Evolutionary conservation across 2,113 vertebrate genomes (phyloP).

Genomic region (Myrmecobius fasciatus): DNA sequence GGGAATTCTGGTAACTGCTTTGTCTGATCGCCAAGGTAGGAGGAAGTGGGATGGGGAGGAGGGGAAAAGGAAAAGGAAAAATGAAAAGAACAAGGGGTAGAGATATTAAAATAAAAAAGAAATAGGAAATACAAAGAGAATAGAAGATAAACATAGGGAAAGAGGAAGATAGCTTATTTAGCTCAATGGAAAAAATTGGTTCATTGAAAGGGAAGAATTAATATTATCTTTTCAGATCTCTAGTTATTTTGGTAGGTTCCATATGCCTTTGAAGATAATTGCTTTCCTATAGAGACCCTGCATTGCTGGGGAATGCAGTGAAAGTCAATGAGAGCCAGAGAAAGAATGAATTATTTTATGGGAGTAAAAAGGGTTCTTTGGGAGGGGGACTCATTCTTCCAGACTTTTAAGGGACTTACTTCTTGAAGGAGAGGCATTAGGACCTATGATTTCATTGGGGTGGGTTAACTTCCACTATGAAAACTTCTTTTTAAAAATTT

Average conservation of each 20-base stretch:
- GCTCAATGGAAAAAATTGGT: not conserved
- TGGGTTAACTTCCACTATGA: no score
- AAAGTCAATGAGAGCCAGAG: not conserved
- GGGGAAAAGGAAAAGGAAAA: slow-evolving; percentile 19
- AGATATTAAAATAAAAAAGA: slow-evolving; percentile 47
- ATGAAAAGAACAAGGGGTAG: not conserved
- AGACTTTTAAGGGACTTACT: not conserved
- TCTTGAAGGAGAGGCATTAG: not conserved
- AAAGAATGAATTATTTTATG: slow-evolving; percentile 24
- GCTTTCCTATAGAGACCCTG: not conserved
- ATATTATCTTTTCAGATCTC: not conserved
- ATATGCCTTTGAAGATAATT: not conserved
- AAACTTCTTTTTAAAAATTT: no score
- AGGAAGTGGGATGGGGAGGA: slow-evolving; percentile 49
- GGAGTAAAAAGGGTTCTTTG: not conserved
- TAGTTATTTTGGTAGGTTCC: not conserved
- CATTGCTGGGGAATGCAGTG: not conserved
- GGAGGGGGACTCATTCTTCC: not conserved
- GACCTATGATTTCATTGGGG: no score
- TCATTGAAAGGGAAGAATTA: not conserved
- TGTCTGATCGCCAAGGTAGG: slow-evolving; percentile 67
- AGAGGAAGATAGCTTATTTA: not conserved
- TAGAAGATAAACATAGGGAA: not conserved
- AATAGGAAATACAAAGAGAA: slow-evolving; percentile 8
- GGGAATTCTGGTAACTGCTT: slow-evolving; percentile 66